Evolutionary conservation across 2,888 invertebrate species (phyloP).

Genomic region (Syrphus vitripennis): DNA sequence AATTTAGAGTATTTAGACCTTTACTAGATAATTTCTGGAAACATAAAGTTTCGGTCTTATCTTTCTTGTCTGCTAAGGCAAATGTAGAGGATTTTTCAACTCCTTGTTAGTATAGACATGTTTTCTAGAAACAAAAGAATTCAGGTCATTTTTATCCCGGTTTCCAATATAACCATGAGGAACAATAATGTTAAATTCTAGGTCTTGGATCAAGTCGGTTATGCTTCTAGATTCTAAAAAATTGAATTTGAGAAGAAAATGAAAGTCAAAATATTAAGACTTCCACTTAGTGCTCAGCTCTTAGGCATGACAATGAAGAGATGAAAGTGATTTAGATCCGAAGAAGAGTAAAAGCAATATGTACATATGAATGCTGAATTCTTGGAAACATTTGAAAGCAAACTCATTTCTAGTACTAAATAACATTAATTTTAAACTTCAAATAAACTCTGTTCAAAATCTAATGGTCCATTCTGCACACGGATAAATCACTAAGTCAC

Average conservation of each 20-base stretch:
- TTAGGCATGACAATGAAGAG: background rate
- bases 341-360: background rate
- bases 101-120: background rate
- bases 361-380: background rate
- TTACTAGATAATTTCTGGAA: background rate
- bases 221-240: too few species aligned
- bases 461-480: constrained; percentile 28
- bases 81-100: background rate
- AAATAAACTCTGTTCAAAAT: constrained; percentile 27
- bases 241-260: background rate
- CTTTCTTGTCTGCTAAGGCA: background rate
- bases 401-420: background rate
- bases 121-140: background rate
- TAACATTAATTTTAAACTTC: background rate
- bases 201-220: too few species aligned
- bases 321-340: background rate
- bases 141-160: background rate
- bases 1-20: background rate
- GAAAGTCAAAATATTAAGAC: background rate
- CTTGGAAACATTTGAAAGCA: background rate
- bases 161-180: too few species aligned
- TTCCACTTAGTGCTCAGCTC: background rate
- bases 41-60: background rate
- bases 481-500: constrained; percentile 55
- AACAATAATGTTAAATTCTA: too few species aligned